phyloP scores from a whole-genome alignment of 2,113 vertebrate genomes.

The Monarcha castaneiventris region DNA sequence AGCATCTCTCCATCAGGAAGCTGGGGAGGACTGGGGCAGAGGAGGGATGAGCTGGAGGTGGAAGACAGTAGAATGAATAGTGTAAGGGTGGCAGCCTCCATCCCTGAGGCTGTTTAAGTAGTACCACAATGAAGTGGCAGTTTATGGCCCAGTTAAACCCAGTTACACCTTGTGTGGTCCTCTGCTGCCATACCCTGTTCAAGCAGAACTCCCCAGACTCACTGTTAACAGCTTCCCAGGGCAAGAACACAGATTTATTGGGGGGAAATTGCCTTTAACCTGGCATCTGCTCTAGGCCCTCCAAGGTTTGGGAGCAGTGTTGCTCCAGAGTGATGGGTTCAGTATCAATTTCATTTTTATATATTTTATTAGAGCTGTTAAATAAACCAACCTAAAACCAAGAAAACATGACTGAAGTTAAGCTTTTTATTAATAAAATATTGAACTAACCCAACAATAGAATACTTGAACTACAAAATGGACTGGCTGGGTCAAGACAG shows the following conservation, averaged over 20 bases:
- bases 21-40: neutral
- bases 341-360: constrained; percentile 29
- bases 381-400: constrained; percentile 22
- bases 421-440: neutral
- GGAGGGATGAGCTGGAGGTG: neutral
- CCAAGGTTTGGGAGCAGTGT: neutral
- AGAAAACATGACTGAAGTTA: neutral
- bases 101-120: neutral
- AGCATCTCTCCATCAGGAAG: neutral
- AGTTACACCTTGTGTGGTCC: constrained; percentile 29
- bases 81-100: neutral
- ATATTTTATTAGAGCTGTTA: constrained; percentile 16
- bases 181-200: neutral
- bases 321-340: constrained; percentile 2
- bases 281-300: neutral
- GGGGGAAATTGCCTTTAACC: constrained; percentile 15
- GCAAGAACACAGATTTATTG: neutral
- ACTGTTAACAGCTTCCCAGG: constrained; percentile 1
- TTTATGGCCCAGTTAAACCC: neutral
- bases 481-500: neutral
- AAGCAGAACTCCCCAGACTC: neutral
- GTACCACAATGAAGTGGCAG: neutral
- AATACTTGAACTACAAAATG: neutral
- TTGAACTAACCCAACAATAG: neutral
- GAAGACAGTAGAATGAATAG: neutral